These are phyloP conservation scores for Calliphora vicina DNA, from an alignment of 1,140 invertebrate genomes.

Conservation along the genomic window DNA sequence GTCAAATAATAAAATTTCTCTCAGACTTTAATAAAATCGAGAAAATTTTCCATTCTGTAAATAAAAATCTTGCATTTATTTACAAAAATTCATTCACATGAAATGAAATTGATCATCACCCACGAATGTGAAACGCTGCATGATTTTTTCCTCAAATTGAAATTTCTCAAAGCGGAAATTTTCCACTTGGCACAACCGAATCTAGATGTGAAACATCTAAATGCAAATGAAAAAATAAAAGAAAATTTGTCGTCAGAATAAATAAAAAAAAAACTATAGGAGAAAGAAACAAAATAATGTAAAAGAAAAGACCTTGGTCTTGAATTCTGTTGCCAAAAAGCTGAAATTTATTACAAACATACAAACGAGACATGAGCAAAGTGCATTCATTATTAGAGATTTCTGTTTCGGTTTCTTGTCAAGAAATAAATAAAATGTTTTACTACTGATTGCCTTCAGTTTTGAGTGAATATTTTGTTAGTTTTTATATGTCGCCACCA, in stretches of 20 bases:
- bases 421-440: no score
- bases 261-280: background rate
- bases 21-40: background rate
- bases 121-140: background rate
- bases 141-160: background rate
- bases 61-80: no score
- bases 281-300: background rate
- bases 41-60: background rate
- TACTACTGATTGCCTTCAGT: background rate
- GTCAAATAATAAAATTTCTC: background rate
- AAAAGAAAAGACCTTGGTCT: slow-evolving; percentile 33
- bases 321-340: slow-evolving; percentile 37
- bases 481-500: background rate
- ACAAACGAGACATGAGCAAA: no score
- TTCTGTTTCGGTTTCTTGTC: background rate
- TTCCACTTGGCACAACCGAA: slow-evolving; percentile 6
- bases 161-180: slow-evolving; percentile 17
- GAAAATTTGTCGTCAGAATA: background rate
- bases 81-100: no score
- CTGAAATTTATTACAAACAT: background rate
- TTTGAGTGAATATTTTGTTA: background rate
- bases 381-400: no score
- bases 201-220: no score
- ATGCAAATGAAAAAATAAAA: background rate
- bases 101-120: background rate